Evolutionary conservation across 2,888 invertebrate species (phyloP), one percentile per base, ranked within the genome.

Genomic region (Aphodius sticticus): DNA sequence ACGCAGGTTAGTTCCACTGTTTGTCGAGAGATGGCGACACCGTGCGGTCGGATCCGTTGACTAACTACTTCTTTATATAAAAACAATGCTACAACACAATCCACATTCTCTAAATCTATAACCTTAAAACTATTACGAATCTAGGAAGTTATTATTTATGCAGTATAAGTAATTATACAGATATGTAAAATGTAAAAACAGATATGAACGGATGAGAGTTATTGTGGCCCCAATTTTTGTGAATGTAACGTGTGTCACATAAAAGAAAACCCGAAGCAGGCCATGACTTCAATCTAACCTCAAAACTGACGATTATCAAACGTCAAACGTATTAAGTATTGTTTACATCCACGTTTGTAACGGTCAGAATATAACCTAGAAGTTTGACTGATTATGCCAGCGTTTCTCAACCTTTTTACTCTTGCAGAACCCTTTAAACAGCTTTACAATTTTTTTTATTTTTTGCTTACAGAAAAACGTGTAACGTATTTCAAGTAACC

Each of bases 111-210:
- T 26, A 26, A 26, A 26, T 26, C n/a, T 72, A n/a, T 72, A 26
- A 14, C 36, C 72, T 72, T 72, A 53, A 12, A 53, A 53, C 1
- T 53, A 53, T 53, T 53, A 53, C 53, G 12, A 16, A 36, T 36
- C 72, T 72, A 72, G 72, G 72, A 72, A 72, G 72, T 72, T 15
- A 72, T 72, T 53, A 53, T 12, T 72, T 53, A 53, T 12, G 53
- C 53, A 53, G 53, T 53, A 53, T 53, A 53, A 26, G 26, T 26
- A 26, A 53, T 53, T 53, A 12, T 53, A 53, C 53, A 5, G 53
- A 53, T 53, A 53, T 53, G 53, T 53, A 53, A 53, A 53, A 53
- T 53, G 53, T 53, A 53, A 53, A 53, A 53, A 53, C 53, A 53
- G 53, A 12, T 53, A 53, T 53, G 53, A 53, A 53, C 53, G 53